These are phyloP conservation scores for Hyperoplus lanceolatus DNA, from an alignment of 2,797 vertebrate species.

Conservation along the genomic window DNA sequence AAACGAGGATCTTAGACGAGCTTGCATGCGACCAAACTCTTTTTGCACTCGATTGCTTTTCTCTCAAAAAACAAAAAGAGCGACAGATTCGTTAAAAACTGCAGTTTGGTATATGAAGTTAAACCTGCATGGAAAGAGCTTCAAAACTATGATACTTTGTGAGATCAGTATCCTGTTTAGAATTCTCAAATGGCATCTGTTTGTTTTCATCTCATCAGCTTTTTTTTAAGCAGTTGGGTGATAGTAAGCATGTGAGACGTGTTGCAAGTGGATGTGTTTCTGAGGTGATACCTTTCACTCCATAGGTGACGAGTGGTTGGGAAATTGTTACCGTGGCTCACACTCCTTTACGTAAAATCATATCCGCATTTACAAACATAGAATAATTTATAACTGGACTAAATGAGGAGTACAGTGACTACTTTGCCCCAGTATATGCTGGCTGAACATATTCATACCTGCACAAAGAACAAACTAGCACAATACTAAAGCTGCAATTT, in stretches of 20 bases:
- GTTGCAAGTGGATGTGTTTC: slow-evolving; percentile 82
- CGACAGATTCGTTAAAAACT: slow-evolving; percentile 39
- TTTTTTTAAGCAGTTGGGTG: slow-evolving; percentile 43
- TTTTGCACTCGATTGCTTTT: not conserved
- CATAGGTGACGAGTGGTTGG: slow-evolving; percentile 74
- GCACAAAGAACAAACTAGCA: slow-evolving; percentile 24
- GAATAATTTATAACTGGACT: not conserved
- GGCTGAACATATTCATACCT: not conserved
- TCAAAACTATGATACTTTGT: slow-evolving; percentile 23
- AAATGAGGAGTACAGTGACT: not conserved
- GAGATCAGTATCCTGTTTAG: slow-evolving; percentile 31
- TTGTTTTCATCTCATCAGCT: slow-evolving; percentile 77
- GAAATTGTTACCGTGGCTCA: slow-evolving; percentile 59
- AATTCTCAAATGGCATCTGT: slow-evolving; percentile 61
- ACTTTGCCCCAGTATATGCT: not conserved
- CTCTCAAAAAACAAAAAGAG: slow-evolving; percentile 1
- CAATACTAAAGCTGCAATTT: slow-evolving; percentile 65
- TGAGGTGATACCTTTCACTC: slow-evolving; percentile 85
- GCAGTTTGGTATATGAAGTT: slow-evolving; percentile 31
- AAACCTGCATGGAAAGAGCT: slow-evolving; percentile 16
- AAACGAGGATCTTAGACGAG: not conserved
- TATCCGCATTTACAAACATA: slow-evolving; percentile 4
- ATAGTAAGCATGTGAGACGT: slow-evolving; percentile 66
- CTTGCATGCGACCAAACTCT: slow-evolving; percentile 7
- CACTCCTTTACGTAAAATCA: slow-evolving; percentile 12